Conservation (phyloP, 2,888 invertebrate species). For the Nephrotoma flavescens region DNA sequence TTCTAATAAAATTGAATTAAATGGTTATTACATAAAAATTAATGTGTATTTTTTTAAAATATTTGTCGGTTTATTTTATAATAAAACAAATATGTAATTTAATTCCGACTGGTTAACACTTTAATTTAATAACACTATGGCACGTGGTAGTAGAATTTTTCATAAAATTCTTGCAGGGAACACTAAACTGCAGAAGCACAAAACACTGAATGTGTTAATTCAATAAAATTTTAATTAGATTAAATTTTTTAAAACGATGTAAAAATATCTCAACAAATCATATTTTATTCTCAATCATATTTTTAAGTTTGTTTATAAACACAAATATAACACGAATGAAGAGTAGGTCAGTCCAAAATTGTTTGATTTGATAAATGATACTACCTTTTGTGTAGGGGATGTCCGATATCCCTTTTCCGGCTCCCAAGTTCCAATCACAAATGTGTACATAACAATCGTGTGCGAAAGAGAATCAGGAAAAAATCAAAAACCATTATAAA, state of each 20-base stretch:
- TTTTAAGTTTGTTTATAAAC: neutral
- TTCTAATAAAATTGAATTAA: neutral
- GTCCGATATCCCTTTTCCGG: too few species aligned
- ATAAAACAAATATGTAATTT: neutral
- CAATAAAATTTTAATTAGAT: neutral
- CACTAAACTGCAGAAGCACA: neutral
- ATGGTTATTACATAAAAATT: neutral
- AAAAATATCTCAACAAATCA: neutral
- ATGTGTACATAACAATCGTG: too few species aligned
- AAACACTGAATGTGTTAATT: neutral
- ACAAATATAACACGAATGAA: neutral
- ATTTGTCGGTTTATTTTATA: neutral
- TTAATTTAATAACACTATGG: neutral
- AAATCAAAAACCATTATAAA: too few species aligned
- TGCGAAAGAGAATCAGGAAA: too few species aligned
- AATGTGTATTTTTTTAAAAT: neutral
- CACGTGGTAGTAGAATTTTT: neutral
- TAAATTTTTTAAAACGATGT: neutral
- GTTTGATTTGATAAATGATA: neutral
- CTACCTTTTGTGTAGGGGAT: too few species aligned
- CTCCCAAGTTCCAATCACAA: too few species aligned
- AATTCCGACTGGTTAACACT: neutral
- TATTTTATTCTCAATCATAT: neutral
- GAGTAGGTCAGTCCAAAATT: neutral
- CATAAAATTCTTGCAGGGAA: neutral